Evolutionary conservation across 2,888 invertebrate species (phyloP), one percentile per base, ranked within the genome.

Genomic region (Sabatieria punctata): DNA sequence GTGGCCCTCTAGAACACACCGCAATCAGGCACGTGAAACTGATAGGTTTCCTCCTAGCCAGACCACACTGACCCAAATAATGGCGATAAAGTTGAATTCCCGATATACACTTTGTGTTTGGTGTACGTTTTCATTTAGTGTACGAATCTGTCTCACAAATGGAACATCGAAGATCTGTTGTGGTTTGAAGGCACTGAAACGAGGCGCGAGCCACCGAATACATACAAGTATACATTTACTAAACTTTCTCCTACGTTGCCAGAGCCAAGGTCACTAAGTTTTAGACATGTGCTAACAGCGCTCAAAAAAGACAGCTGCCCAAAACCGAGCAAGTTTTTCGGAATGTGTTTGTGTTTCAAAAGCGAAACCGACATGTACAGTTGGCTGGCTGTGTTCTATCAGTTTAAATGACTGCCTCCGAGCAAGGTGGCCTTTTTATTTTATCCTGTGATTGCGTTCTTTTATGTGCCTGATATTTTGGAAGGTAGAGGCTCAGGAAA

Each of bases 171-270:
- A n/a, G 49, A 53, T 3, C 49, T 53, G 40, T 26, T 58, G 1
- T 60, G 61, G 60, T 60, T 54, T 40, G 42, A 51, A n/a, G 60
- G 60, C 4, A 41, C 51, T 6, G 56, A 57, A 18, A 25, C 49
- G 1, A 46, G 53, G 2, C 41, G 60, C 19, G 44, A 44, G 18
- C 26, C 38, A 13, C 44, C 44, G 2, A 22, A 11, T n/a, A 36
- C n/a, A 38, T 44, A 11, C 4, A 24, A 2, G n/a, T 4, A 19
- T 18, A 8, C 21, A 13, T 22, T 18, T 8, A 37, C 11, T 37
- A 6, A 6, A 18, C 30, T 30, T 30, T 30, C 8, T 30, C 30
- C 8, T 11, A 30, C 15, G 8, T 30, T 15, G 30, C 15, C 8
- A 30, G 30, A 8, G n/a, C n/a, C n/a, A n/a, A 30, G 15, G 15